Evolutionary conservation across 2,113 vertebrate species (phyloP).

Genomic region (Phyllostomus discolor): DNA sequence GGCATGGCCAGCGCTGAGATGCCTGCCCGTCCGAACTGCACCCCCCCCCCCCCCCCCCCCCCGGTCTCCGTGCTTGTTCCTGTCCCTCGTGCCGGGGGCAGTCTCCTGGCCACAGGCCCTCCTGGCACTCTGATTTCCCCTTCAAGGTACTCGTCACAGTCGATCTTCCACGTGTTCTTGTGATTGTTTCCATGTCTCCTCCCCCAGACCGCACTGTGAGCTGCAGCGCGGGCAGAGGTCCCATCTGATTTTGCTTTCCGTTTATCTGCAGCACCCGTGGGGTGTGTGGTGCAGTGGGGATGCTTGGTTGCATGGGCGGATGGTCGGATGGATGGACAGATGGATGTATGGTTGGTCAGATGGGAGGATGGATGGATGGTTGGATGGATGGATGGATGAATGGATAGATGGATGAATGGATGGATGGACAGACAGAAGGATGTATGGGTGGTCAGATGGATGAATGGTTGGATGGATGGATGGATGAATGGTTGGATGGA

Average conservation of each 20-base stretch:
- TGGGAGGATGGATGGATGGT: too few relatives aligned
- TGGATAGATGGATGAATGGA: neutral
- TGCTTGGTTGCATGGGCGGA: neutral
- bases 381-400: neutral
- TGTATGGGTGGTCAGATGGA: too few relatives aligned
- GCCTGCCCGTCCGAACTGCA: rapidly evolving
- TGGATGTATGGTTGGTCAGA: neutral
- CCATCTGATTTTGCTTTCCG: neutral
- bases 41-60: rapidly evolving
- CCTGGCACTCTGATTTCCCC: neutral
- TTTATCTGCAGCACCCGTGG: neutral
- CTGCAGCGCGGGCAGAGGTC: neutral
- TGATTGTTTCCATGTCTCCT: neutral
- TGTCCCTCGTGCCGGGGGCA: neutral
- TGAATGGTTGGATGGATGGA: neutral
- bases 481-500: too few relatives aligned
- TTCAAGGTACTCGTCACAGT: neutral
- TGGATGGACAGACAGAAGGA: too few relatives aligned
- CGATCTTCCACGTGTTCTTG: neutral
- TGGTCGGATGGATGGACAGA: neutral
- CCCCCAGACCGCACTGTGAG: neutral
- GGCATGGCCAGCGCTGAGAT: rapidly evolving
- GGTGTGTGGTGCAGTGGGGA: neutral
- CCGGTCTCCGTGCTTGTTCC: rapidly evolving
- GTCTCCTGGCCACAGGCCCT: neutral